A percentile compares a stretch with the other conserved stretches of the same genome.
Conservation (phyloP, 2,113 vertebrate genomes). For the Gambusia holbrooki region DNA sequence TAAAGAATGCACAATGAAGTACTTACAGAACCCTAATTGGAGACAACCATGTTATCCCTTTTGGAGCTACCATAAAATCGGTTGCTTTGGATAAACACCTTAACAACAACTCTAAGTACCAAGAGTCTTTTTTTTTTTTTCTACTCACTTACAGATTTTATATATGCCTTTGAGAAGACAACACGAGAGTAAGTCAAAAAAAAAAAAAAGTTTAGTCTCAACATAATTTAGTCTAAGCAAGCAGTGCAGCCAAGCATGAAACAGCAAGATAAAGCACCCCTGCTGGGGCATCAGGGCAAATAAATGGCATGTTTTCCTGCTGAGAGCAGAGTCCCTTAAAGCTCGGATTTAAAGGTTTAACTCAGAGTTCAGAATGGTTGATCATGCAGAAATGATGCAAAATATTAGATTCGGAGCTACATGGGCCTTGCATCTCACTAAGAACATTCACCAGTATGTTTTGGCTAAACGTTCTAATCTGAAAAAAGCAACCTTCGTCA, state of each 20-base stretch:
- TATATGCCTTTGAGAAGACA: no score
- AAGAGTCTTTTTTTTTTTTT: no score
- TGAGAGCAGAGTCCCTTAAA: slow-evolving; percentile 53
- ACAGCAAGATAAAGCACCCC: slow-evolving; percentile 42
- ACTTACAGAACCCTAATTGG: background rate
- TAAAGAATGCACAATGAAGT: no score
- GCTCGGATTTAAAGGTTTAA: slow-evolving; percentile 56
- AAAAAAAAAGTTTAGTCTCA: background rate
- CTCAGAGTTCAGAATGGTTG: slow-evolving; percentile 53
- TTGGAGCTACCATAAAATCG: no score
- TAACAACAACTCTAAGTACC: no score
- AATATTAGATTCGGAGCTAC: slow-evolving; percentile 51
- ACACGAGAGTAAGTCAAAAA: no score
- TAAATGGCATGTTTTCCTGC: slow-evolving; percentile 38
- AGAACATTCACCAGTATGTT: slow-evolving; percentile 1
- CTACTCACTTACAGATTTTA: no score
- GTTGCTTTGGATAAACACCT: no score
- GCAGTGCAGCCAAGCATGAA: background rate
- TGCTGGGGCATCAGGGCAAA: slow-evolving; percentile 41
- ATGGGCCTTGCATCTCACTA: slow-evolving; percentile 12
- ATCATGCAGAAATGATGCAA: slow-evolving; percentile 38
- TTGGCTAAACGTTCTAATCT: background rate
- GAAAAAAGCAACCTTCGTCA: background rate
- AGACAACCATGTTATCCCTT: background rate
- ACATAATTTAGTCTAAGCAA: background rate